Base-by-base conservation (phyloP, 2,888 invertebrate genomes). In the Apoderus coryli region DNA sequence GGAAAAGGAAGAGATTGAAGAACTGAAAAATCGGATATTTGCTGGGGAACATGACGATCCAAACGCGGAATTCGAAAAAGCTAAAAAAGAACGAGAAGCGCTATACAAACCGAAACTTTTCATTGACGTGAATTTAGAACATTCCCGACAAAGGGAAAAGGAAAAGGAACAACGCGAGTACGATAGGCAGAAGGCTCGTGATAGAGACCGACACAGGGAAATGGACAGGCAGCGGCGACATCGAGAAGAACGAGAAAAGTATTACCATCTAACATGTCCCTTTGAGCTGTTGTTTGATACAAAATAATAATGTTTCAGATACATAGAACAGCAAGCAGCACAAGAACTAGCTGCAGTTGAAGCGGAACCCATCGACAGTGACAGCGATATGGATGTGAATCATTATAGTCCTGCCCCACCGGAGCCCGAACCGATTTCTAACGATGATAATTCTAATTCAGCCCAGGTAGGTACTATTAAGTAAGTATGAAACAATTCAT, bases 1-100 rank as follows among this genome's bases (percentile, higher is more conserved):
- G 47, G 96, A 98, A 59, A 76, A 75, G 48, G 79, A 78, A 46
- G 90, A 93, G 61, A 66, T 93, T 39, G 81, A 79, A 42, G 82
- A 86, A 54, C 66, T 96, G 32, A 73, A 76, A 47, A 68, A 69
- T 37, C 76, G 79, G 53, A 72, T 89, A 46, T 76, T 74, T 50
- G 69, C 75, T 34, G 70, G 69, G 3, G 67, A 74, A 45, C 67
- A 67, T 50, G 67, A 72, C 16, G 71, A 72, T 59, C 71, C 72
- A 3, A 66, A 61, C 33, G 60, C 60, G 4, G 59, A 76, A 53
- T 79, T 71, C 49, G 76, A 77, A 52, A 66, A 69, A 53, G 57
- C 70, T 40, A 69, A 76, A 51, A 68, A 69, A 42, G 78, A 79
- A 54, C 69, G 77, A 27, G 89, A 89, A 52, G 82, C 78, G 49